Evolutionary conservation across 2,113 vertebrate genomes (phyloP), one percentile per base, ranked within the genome.

Genomic region (Accipiter virgatus): DNA sequence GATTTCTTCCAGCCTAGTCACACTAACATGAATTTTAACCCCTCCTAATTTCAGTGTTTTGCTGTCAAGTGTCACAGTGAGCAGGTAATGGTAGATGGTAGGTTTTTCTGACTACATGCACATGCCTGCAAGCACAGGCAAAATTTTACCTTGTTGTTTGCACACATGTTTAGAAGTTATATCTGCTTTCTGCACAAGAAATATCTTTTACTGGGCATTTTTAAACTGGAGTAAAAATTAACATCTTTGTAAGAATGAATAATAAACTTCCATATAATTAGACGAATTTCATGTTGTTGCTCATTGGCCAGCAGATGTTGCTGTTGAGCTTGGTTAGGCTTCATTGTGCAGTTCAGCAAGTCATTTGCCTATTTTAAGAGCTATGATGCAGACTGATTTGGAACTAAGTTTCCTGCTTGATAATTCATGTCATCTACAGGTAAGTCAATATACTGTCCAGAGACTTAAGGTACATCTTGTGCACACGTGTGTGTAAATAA

Each of bases 291-390:
- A 2, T 78, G 3, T 12, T 26, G 45, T 17, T 84, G 45, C 66
- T 91, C 2, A 1, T 40, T 72, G 82, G 56, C 97, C 97, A 95
- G 96, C 90, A 97, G 97, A 74, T 97, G 97, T 80, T 96, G 96
- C 97, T 97, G 67, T 97, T 97, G 97, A 95, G 96, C 96, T 98
- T 91, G 42, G 32, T 52, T 92, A 47, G 72, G 38, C 38, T 59
- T 75, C 8, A 3, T 31, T 22, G 11, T 75, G 7, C 62, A 20
- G 63, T 70, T 93, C 38, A 22, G 88, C 6, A 23, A 71, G 61
- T 81, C 36, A 50, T 75, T 81, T 79, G 52, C 61, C 68, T 94
- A 10, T 95, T 97, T 31, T 80, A 81, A 72, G 80, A 90, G 48
- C 89, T 86, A 1, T 92, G 84, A 62, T 73, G 68, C 55, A 71